phyloP scores from a whole-genome alignment of 2,888 invertebrate genomes.

The Pandemis cinnamomeana region DNA sequence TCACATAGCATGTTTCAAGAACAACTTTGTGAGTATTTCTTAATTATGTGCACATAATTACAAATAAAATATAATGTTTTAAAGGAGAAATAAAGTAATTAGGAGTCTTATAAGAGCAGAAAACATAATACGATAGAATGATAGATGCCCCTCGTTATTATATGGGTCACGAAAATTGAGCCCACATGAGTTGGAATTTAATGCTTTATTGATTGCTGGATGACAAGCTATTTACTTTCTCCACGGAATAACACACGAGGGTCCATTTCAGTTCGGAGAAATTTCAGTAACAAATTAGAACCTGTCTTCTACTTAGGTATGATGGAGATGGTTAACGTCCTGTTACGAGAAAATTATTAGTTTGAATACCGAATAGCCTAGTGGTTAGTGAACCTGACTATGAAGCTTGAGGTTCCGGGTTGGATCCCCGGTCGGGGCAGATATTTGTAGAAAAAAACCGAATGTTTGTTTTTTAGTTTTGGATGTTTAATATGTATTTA shows the following conservation, averaged over 20 bases:
- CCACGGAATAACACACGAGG: conserved; percentile 39
- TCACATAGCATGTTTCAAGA: no score
- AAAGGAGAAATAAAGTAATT: not conserved
- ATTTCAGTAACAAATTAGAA: conserved; percentile 1
- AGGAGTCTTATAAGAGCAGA: not conserved
- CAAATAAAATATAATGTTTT: no score
- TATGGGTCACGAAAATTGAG: conserved; percentile 39
- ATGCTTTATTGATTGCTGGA: conserved; percentile 49
- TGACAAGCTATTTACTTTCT: conserved; percentile 54
- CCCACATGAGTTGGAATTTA: conserved; percentile 38
- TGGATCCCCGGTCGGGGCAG: no score
- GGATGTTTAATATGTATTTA: no score
- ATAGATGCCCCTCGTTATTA: conserved; percentile 40
- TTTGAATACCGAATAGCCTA: no score
- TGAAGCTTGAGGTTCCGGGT: no score
- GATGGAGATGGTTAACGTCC: not conserved
- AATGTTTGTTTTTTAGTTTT: no score
- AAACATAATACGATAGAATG: conserved; percentile 24
- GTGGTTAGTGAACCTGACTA: no score
- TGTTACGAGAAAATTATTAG: not conserved
- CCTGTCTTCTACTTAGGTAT: not conserved
- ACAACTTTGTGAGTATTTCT: no score
- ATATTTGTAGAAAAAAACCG: no score
- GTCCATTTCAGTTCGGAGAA: conserved; percentile 26
- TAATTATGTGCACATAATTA: no score